Evolutionary conservation across 2,113 vertebrate genomes (phyloP).

Genomic region (Castor canadensis): DNA sequence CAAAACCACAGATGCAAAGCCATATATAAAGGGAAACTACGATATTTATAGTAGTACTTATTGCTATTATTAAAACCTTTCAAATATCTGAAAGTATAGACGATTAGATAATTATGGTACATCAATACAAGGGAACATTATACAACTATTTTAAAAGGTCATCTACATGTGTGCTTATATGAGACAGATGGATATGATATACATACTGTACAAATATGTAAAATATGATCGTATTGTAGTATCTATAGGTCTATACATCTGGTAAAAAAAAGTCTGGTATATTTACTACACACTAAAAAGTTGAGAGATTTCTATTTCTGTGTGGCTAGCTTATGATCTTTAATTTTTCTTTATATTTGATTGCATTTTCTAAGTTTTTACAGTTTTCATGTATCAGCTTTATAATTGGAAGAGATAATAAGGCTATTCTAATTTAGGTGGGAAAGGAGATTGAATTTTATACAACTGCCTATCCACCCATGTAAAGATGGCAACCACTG

Average conservation of each 20-base stretch:
- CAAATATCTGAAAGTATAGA: background rate
- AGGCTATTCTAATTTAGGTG: background rate
- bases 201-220: background rate
- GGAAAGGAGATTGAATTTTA: background rate
- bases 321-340: background rate
- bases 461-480: background rate
- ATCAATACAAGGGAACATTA: slow-evolving; percentile 36
- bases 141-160: slow-evolving; percentile 9
- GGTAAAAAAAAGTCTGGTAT: background rate
- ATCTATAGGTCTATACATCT: background rate
- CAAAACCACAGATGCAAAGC: background rate
- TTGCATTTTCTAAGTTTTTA: slow-evolving; percentile 11
- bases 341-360: slow-evolving; percentile 8
- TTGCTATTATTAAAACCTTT: slow-evolving; percentile 9
- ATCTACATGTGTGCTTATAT: background rate
- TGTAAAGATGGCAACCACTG: background rate
- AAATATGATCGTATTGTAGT: background rate
- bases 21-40: no score
- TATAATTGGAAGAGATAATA: background rate
- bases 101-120: background rate
- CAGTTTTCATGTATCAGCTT: background rate
- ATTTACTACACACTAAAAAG: background rate
- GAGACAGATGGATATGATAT: background rate
- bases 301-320: background rate
- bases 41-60: background rate